Conservation (phyloP, 2,797 vertebrate species). For the Carcharodon carcharias region DNA sequence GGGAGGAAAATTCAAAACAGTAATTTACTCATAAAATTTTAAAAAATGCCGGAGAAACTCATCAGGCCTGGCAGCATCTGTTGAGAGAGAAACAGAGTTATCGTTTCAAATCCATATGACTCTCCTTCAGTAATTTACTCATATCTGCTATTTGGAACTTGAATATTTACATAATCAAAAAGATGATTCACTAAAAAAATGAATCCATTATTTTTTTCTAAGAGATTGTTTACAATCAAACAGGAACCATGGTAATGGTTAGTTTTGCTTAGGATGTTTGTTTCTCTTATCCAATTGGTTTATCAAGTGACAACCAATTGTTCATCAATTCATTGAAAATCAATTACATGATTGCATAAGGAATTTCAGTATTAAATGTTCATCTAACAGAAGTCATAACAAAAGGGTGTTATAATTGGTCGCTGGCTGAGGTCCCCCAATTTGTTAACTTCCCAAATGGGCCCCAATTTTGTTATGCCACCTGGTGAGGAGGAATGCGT, state of each 20-base stretch:
- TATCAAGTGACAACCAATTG: background rate
- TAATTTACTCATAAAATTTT: background rate
- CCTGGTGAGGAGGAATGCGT: no score
- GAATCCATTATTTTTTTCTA: background rate
- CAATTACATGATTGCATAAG: background rate
- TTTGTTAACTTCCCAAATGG: no score
- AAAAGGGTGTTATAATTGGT: no score
- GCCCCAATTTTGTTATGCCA: no score
- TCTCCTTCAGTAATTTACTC: background rate
- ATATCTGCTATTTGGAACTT: background rate
- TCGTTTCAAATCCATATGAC: no score
- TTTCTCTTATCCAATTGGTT: background rate
- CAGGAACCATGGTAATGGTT: background rate
- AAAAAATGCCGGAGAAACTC: no score
- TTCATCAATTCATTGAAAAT: background rate
- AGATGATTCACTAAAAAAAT: background rate
- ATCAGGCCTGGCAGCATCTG: no score
- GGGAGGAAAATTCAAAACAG: background rate
- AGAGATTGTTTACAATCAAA: background rate
- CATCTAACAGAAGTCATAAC: background rate
- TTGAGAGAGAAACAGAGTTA: no score
- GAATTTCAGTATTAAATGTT: background rate
- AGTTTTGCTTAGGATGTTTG: background rate
- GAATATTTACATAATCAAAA: background rate
- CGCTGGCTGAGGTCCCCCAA: no score